Evolutionary conservation across 2,797 vertebrate genomes (phyloP).

Genomic region (Simalia tracyae): DNA sequence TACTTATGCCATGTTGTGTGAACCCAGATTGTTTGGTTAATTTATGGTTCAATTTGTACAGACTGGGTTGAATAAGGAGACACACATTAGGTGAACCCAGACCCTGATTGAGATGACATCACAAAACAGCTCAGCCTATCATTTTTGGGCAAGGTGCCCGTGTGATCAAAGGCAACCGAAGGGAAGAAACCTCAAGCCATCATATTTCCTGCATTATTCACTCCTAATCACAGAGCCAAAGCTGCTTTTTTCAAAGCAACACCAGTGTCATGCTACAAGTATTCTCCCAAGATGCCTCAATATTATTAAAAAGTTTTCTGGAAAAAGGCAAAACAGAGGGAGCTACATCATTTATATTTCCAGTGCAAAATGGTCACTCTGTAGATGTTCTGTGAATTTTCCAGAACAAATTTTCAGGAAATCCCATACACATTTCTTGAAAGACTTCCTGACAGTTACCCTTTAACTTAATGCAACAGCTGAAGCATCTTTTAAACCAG

Average conservation of each 20-base stretch:
- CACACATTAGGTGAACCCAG: not conserved
- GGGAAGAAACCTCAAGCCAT: not conserved
- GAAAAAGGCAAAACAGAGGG: not conserved
- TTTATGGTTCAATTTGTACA: not conserved
- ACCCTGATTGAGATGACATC: not conserved
- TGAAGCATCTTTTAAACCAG: not conserved
- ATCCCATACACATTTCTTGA: not conserved
- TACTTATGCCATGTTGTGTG: not conserved
- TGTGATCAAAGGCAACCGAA: not conserved
- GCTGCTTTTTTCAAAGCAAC: not conserved
- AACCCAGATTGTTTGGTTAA: not conserved
- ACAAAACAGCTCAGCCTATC: not conserved
- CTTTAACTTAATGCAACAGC: not conserved
- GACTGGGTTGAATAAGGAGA: not conserved
- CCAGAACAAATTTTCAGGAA: not conserved
- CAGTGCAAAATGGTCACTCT: not conserved
- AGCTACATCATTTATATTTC: not conserved
- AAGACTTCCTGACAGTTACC: not conserved
- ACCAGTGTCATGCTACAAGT: not conserved
- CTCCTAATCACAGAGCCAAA: not conserved
- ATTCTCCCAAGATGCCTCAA: not conserved
- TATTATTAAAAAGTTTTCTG: not conserved
- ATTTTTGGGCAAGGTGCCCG: not conserved
- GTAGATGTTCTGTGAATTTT: not conserved
- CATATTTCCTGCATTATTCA: not conserved